phyloP scores from a whole-genome alignment of 2,113 vertebrate genomes.

The Vanacampus margaritifer region DNA sequence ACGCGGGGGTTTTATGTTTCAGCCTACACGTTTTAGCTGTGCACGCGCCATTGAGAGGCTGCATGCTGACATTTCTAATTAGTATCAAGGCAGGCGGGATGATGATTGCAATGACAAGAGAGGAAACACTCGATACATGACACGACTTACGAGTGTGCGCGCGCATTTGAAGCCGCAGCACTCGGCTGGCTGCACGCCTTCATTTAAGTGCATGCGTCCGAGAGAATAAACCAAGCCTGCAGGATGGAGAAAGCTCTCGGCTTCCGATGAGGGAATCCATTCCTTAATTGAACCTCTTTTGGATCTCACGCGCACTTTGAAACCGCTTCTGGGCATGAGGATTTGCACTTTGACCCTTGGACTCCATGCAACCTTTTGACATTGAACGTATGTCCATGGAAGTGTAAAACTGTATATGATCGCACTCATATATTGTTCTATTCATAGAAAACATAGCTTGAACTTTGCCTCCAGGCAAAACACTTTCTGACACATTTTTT shows the following conservation, averaged over 20 bases:
- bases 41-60: slow-evolving; percentile 9
- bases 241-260: slow-evolving; percentile 39
- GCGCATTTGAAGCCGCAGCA: neutral
- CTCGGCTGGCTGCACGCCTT: too few species aligned
- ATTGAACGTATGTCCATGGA: slow-evolving; percentile 39
- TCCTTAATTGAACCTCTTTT: slow-evolving; percentile 52
- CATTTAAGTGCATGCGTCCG: slow-evolving; percentile 18
- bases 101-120: slow-evolving; percentile 24
- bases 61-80: slow-evolving; percentile 41
- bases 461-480: slow-evolving; percentile 16
- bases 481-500: neutral
- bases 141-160: neutral
- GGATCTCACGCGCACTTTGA: slow-evolving; percentile 19
- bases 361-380: slow-evolving; percentile 40
- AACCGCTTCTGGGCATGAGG: slow-evolving; percentile 42
- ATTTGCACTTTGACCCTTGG: slow-evolving; percentile 33
- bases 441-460: slow-evolving; percentile 17
- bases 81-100: slow-evolving; percentile 17
- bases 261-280: slow-evolving; percentile 36
- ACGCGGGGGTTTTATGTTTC: slow-evolving; percentile 5
- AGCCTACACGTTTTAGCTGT: slow-evolving; percentile 3
- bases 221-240: slow-evolving; percentile 42
- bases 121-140: slow-evolving; percentile 16
- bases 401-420: slow-evolving; percentile 25
- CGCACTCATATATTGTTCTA: slow-evolving; percentile 18